Percentiles rank a stretch among this genome's conserved stretches.
These are phyloP conservation scores for Paralinhomoeus sp. DNA, from an alignment of 2,888 invertebrate genomes.

Conservation along the genomic window DNA sequence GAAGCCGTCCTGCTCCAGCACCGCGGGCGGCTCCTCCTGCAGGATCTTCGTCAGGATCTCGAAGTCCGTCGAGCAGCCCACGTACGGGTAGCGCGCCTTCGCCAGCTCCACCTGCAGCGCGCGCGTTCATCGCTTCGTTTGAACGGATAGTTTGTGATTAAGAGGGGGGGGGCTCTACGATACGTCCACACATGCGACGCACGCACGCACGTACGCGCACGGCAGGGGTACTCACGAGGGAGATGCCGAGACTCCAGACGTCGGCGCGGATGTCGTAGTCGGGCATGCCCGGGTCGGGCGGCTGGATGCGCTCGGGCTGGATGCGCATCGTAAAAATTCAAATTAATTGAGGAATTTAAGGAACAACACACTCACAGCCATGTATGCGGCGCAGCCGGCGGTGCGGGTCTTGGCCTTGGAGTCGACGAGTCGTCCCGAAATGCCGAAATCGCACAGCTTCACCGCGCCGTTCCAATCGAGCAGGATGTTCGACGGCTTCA, in stretches of 20 bases:
- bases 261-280: conserved; percentile 97
- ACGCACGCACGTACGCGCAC: too few species aligned
- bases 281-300: conserved; percentile 66
- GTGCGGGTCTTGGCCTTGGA: conserved; percentile 83
- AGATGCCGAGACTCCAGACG: conserved; percentile 86
- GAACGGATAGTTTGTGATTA: too few species aligned
- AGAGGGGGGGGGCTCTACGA: too few species aligned
- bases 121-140: background rate
- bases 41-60: conserved; percentile 66
- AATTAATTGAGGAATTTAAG: too few species aligned
- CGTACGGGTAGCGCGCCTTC: conserved; percentile 73
- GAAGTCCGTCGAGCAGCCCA: conserved; percentile 89
- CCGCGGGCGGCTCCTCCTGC: conserved; percentile 34
- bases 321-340: too few species aligned
- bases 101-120: conserved; percentile 54
- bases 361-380: conserved; percentile 53
- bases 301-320: conserved; percentile 86
- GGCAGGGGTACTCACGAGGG: conserved; percentile 12
- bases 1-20: conserved; percentile 9
- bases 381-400: conserved; percentile 94
- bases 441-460: conserved; percentile 97
- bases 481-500: conserved; percentile 93
- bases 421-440: conserved; percentile 87
- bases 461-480: conserved; percentile 80
- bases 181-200: too few species aligned